Evolutionary conservation across 2,113 vertebrate species (phyloP), one percentile per base, ranked within the genome.

Genomic region (Phyllopteryx taeniolatus): DNA sequence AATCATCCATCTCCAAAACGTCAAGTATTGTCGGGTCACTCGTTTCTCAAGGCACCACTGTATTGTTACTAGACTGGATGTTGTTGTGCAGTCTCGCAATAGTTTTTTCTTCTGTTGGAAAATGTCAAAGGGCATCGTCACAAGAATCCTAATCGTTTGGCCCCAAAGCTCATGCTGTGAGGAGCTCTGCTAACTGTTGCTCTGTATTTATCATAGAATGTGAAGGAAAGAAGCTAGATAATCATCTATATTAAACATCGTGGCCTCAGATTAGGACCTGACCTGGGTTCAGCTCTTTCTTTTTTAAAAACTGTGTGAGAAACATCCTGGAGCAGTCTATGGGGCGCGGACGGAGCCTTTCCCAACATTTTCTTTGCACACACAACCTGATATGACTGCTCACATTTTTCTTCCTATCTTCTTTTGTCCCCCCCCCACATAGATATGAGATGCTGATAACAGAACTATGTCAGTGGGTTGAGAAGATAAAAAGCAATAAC

Each of bases 241-340:
- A 84, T 85, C 72, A 88, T 88, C 85, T 86, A 73, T 85, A 90
- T 90, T 87, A 86, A 86, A 87, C 78, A 80, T 74, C 71, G 83
- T 84, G 68, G 84, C 91, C 85, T 83, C 75, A 67, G 88, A 91
- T 90, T 78, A 88, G 80, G 77, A 75, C 56, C 65, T 90, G 84
- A 89, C 87, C 84, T 73, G 60, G 73, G 87, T 89, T 89, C 86
- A 90, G 70, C 66, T 71, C 68, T 67, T 74, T 61, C 14, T 33
- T 6, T 33, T 60, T 79, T 80, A 77, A 87, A 85, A 71, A 79
- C 63, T 74, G 75, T 81, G 80, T 87, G 88, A 86, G 82, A 90
- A 88, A 74, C 70, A 65, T 87, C 81, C 77, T 80, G 71, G 70
- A 84, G 86, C 73, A 81, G 83, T 85, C 86, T 73, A 71, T 66